phyloP scores from a whole-genome alignment of 2,888 invertebrate genomes.

The Nephrotoma flavescens region DNA sequence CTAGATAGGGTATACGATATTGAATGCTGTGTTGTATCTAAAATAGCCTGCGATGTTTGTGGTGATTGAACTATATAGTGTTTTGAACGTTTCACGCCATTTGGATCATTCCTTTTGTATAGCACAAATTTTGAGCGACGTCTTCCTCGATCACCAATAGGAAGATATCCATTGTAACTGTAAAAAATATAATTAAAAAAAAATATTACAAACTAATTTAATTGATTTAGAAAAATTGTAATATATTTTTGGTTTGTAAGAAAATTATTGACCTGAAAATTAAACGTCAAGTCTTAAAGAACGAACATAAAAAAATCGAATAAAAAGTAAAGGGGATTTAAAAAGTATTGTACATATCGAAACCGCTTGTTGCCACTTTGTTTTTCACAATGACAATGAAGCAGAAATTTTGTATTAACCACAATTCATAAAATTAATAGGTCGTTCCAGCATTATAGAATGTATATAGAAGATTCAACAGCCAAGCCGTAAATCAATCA shows the following conservation, averaged over 20 bases:
- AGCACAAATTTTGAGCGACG: slow-evolving; percentile 89
- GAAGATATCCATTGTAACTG: slow-evolving; percentile 89
- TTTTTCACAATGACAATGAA: neutral
- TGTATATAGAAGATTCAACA: neutral
- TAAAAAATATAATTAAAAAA: slow-evolving; percentile 16
- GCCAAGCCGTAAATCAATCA: neutral
- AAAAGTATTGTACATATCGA: neutral
- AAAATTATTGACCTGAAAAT: neutral
- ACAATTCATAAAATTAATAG: neutral
- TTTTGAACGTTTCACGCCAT: slow-evolving; percentile 87
- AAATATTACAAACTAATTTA: slow-evolving; percentile 5
- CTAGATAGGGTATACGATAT: slow-evolving; percentile 94
- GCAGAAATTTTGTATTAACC: neutral
- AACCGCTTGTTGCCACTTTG: neutral
- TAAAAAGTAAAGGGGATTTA: neutral
- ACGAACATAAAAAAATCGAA: slow-evolving; percentile 6
- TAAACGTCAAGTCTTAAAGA: neutral
- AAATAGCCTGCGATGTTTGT: slow-evolving; percentile 86
- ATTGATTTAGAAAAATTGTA: neutral
- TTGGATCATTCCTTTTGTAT: slow-evolving; percentile 67
- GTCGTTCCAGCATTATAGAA: neutral
- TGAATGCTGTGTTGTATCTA: slow-evolving; percentile 86
- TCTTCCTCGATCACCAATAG: slow-evolving; percentile 85
- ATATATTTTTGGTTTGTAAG: neutral
- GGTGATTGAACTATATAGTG: slow-evolving; percentile 95